phyloP scores from a whole-genome alignment of 2,113 vertebrate genomes.

The Boleophthalmus pectinirostris region DNA sequence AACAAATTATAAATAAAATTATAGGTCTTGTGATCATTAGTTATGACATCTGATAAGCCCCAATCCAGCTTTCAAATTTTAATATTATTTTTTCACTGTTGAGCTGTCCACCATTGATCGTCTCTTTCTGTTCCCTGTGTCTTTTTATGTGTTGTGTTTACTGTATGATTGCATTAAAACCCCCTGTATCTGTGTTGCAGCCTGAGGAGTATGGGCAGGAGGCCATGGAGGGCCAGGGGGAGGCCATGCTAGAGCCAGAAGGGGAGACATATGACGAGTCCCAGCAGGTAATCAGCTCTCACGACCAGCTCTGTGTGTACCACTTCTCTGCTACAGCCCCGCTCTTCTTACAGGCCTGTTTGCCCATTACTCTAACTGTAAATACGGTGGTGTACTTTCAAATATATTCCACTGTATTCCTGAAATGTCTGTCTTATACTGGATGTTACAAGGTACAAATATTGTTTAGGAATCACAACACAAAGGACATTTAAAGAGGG shows the following conservation, averaged over 20 bases:
- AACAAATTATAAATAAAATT: too few species aligned
- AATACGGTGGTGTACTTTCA: background rate
- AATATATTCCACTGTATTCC: background rate
- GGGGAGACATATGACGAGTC: slow-evolving; percentile 90
- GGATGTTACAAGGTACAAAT: background rate
- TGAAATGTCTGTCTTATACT: background rate
- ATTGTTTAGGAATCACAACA: background rate
- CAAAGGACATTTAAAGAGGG: background rate
- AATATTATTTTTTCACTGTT: too few species aligned
- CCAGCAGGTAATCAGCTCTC: slow-evolving; percentile 84
- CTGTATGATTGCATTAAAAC: background rate
- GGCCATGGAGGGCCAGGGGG: slow-evolving; percentile 89
- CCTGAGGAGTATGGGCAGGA: slow-evolving; percentile 95
- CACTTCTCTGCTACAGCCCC: slow-evolving; percentile 2
- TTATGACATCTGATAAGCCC: too few species aligned
- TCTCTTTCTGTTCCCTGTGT: background rate
- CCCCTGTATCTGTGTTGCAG: slow-evolving; percentile 63
- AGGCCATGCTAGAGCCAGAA: slow-evolving; percentile 91
- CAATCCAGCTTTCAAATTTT: too few species aligned
- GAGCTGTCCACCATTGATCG: background rate
- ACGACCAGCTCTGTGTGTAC: background rate
- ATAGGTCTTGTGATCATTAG: too few species aligned
- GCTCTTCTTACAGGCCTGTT: background rate
- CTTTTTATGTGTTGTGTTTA: background rate
- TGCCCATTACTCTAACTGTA: background rate